These are phyloP conservation scores for Zenarchopterus dispar DNA, from an alignment of 2,797 vertebrate genomes.

Conservation along the genomic window DNA sequence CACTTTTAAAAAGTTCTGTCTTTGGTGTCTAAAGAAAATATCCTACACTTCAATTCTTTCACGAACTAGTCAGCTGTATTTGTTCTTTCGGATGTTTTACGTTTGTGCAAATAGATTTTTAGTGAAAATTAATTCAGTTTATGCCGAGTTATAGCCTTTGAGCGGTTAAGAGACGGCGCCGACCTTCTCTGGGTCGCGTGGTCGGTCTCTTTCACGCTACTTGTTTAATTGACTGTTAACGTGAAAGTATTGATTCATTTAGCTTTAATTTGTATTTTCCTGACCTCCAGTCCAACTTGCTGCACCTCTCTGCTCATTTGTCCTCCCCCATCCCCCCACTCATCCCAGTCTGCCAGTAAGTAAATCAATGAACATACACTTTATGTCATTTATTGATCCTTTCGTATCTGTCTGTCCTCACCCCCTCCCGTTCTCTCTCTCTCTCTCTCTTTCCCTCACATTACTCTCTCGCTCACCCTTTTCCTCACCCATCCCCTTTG, in stretches of 20 bases:
- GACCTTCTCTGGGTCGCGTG: too few relatives aligned
- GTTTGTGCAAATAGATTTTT: too few relatives aligned
- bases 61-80: too few relatives aligned
- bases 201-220: too few relatives aligned
- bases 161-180: too few relatives aligned
- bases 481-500: conserved; percentile 35
- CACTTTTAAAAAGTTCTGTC: too few relatives aligned
- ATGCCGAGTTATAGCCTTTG: too few relatives aligned
- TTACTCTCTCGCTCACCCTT: conserved; percentile 11
- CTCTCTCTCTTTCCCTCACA: neutral
- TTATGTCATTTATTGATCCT: conserved; percentile 76
- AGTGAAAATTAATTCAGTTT: too few relatives aligned
- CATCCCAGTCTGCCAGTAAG: conserved; percentile 33
- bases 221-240: conserved; percentile 14
- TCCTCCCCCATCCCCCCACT: conserved; percentile 10
- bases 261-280: conserved; percentile 15
- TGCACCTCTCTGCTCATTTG: conserved; percentile 12
- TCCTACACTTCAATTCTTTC: too few relatives aligned
- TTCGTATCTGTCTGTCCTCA: conserved; percentile 60
- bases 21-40: too few relatives aligned
- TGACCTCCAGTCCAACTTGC: neutral
- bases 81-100: too few relatives aligned
- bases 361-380: conserved; percentile 77
- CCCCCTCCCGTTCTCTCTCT: conserved; percentile 48
- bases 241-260: conserved; percentile 11